Evolutionary conservation across 1,140 invertebrate species (phyloP).

Genomic region (Aradophagus sp.): DNA sequence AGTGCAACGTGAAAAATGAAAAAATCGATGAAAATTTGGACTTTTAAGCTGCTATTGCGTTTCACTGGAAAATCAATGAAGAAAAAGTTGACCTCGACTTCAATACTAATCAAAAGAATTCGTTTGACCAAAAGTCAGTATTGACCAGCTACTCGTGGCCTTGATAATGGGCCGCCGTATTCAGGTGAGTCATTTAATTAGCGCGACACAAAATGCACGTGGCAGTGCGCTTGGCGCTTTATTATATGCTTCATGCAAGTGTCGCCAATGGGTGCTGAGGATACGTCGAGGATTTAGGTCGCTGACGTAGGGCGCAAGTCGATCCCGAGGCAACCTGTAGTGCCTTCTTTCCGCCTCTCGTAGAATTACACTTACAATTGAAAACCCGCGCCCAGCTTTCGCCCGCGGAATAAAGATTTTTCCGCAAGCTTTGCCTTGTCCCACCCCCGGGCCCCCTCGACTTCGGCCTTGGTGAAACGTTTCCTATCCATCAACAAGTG

Average conservation of each 20-base stretch:
- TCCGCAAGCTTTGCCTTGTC: slow-evolving; percentile 3
- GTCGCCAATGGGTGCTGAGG: slow-evolving; percentile 34
- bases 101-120: too few species aligned
- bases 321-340: slow-evolving; percentile 23
- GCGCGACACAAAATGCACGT: slow-evolving; percentile 19
- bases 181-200: slow-evolving; percentile 23
- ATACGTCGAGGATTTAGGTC: slow-evolving; percentile 58
- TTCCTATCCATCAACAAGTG: slow-evolving; percentile 32
- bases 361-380: slow-evolving; percentile 50
- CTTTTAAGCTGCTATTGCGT: too few species aligned
- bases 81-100: too few species aligned
- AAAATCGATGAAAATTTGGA: too few species aligned
- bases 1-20: too few species aligned
- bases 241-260: slow-evolving; percentile 38
- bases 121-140: too few species aligned
- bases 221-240: slow-evolving; percentile 9
- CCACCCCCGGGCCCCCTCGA: slow-evolving; percentile 14
- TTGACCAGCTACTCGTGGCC: too few species aligned
- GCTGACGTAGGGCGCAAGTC: slow-evolving; percentile 13
- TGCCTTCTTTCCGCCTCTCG: slow-evolving; percentile 23
- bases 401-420: slow-evolving; percentile 38
- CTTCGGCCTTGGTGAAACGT: slow-evolving; percentile 11
- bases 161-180: slow-evolving; percentile 19
- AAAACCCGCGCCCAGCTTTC: slow-evolving; percentile 37
- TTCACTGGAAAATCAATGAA: too few species aligned